Percentiles rank a stretch among this genome's conserved stretches.
Evolutionary conservation across 1,140 invertebrate genomes (phyloP).

Genomic region (Plectus sambesii): DNA sequence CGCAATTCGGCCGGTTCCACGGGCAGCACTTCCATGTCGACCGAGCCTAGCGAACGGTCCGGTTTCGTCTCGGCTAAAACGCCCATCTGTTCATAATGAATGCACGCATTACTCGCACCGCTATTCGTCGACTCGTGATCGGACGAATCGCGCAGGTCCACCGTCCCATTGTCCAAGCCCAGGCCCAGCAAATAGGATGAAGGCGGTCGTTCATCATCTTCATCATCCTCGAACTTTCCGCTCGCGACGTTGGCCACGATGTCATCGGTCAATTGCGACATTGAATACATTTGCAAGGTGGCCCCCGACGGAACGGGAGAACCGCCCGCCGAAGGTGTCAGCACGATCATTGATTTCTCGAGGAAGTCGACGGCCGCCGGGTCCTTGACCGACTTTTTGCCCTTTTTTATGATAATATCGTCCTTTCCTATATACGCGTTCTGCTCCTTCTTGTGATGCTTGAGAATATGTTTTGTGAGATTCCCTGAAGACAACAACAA

Average conservation of each 20-base stretch:
- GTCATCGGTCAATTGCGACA: slow-evolving; percentile 1
- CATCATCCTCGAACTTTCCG: not conserved
- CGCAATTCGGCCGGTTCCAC: too few relatives aligned
- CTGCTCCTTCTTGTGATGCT: slow-evolving; percentile 44
- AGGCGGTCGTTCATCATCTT: too few relatives aligned
- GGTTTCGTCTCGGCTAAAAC: too few relatives aligned
- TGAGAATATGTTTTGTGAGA: slow-evolving; percentile 43
- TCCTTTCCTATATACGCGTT: slow-evolving; percentile 42
- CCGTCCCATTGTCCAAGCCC: slow-evolving; percentile 32
- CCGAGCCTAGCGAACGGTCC: too few relatives aligned
- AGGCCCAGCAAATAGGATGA: slow-evolving; percentile 33
- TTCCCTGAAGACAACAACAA: slow-evolving; percentile 38
- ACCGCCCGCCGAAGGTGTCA: not conserved
- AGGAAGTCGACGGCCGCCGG: slow-evolving; percentile 38
- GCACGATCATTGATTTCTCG: slow-evolving; percentile 43
- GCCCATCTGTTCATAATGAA: too few relatives aligned
- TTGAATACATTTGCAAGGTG: too few relatives aligned
- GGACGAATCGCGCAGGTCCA: slow-evolving; percentile 29
- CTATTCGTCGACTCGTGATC: too few relatives aligned
- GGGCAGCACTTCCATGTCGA: too few relatives aligned
- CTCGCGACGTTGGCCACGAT: slow-evolving; percentile 2
- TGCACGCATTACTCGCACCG: too few relatives aligned
- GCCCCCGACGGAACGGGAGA: slow-evolving; percentile 7
- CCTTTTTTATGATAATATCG: slow-evolving; percentile 44
- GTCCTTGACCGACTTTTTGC: slow-evolving; percentile 39